A percentile compares a stretch with the other conserved stretches of the same genome.
Evolutionary conservation across 2,113 vertebrate genomes (phyloP).

Genomic region (Stigmatopora argus): DNA sequence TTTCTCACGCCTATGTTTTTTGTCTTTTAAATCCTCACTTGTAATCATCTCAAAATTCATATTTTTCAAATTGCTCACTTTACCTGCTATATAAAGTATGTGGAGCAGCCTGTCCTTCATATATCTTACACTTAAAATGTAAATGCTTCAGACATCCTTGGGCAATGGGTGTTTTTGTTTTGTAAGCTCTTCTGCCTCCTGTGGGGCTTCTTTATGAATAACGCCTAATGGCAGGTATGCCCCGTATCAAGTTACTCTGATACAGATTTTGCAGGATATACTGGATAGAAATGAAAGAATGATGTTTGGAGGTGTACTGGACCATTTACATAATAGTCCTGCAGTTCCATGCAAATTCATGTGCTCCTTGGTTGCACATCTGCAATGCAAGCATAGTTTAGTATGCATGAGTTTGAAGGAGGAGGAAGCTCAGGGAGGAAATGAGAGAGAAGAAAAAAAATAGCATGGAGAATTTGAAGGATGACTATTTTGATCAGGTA

Average conservation of each 20-base stretch:
- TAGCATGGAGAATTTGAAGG: constrained; percentile 35
- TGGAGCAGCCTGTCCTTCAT: not conserved
- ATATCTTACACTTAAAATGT: constrained; percentile 2
- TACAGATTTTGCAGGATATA: constrained; percentile 21
- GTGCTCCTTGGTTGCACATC: constrained; percentile 61
- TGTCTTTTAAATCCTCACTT: not conserved
- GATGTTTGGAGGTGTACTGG: constrained; percentile 33
- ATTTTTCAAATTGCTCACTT: not conserved
- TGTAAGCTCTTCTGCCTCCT: not conserved
- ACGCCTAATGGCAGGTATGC: constrained; percentile 29
- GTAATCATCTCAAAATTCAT: not conserved
- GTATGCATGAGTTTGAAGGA: constrained; percentile 57
- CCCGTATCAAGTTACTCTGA: constrained; percentile 28
- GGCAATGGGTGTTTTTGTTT: not conserved
- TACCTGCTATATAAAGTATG: constrained; percentile 9
- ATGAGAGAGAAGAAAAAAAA: constrained; percentile 6
- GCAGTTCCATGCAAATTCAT: constrained; percentile 67
- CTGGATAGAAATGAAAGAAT: constrained; percentile 24
- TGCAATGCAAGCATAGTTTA: constrained; percentile 66
- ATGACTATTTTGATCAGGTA: constrained; percentile 34
- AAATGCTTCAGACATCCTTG: not conserved
- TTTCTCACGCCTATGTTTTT: not conserved
- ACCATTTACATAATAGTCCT: constrained; percentile 67
- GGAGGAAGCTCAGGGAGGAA: constrained; percentile 15
- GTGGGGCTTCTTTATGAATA: not conserved